Evolutionary conservation across 2,888 invertebrate genomes (phyloP), one percentile per base, ranked within the genome.

Genomic region (Latrodectus elegans): DNA sequence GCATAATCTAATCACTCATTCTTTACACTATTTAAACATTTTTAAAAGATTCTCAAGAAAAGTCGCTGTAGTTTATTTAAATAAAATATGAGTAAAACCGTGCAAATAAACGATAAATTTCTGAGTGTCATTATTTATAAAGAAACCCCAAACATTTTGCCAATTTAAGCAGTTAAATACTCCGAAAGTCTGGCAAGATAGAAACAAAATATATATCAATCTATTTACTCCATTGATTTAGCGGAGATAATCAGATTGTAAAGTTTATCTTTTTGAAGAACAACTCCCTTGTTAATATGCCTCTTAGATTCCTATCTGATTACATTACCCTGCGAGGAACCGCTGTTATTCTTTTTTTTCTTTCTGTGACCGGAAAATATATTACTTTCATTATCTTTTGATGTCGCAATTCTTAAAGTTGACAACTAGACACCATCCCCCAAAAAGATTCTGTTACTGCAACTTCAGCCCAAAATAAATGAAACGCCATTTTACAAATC

Each of bases 401-500:
- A 15, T 17, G 80, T 51, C 26, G 60, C 70, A 60, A 55, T 51
- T 73, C 67, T 67, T 9, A 38, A 38, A 51, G 73, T 74, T 81
- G 74, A 75, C 82, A 82, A 75, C 70, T 38, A 38, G 82, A 70
- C 67, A 22, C 55, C 38, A 68, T 75, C 67, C 82, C 82, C 73
- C 67, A 22, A 70, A 60, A 75, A 75, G 38, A 70, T 75, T 60
- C 68, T 60, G 26, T 26, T 15, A 9, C 55, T 22, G 8, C 26
- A 22, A 60, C 55, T 70, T 55, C 72, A 49, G 9, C 22, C 60
- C 70, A 55, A 75, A 82, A 82, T 82, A 78, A 80, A 70, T 67
- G 85, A 68, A 75, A 52, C 74, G 51, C 65, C 79, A 64, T 85
- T 38, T 55, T 85, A 75, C 82, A 75, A 75, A 82, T 75, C 55